A percentile compares a stretch with the other conserved stretches of the same genome.
Evolutionary conservation across 64 coral and sea anemone species (phyloP).

Genomic region (Actinia equina): DNA sequence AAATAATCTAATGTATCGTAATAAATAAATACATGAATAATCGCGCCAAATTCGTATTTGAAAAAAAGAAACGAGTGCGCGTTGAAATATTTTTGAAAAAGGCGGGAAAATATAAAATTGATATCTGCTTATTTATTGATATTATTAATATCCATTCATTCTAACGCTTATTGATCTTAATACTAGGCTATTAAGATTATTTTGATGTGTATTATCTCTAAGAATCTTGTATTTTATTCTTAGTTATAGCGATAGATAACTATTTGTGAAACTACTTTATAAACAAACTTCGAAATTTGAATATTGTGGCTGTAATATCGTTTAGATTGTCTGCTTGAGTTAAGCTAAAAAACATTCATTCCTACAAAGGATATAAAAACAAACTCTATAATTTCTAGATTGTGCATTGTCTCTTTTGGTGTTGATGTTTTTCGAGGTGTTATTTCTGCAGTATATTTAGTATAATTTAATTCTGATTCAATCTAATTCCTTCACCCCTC

Average conservation of each 20-base stretch:
- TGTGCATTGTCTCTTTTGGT: background rate
- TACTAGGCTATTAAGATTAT: background rate
- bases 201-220: background rate
- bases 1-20: background rate
- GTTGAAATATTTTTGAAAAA: background rate
- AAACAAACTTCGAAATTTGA: background rate
- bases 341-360: background rate
- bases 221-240: too few relatives aligned
- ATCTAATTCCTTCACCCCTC: background rate
- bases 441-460: background rate
- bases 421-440: background rate
- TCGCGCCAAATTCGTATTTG: background rate
- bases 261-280: background rate
- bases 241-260: background rate
- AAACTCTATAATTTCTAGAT: background rate
- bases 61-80: background rate
- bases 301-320: background rate
- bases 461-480: background rate
- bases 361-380: background rate
- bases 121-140: background rate
- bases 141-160: too few relatives aligned
- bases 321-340: background rate
- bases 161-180: background rate
- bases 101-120: slow-evolving; percentile 11
- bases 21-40: background rate